Evolutionary conservation across 2,113 vertebrate species (phyloP).

Genomic region (Sinosuthora webbiana): DNA sequence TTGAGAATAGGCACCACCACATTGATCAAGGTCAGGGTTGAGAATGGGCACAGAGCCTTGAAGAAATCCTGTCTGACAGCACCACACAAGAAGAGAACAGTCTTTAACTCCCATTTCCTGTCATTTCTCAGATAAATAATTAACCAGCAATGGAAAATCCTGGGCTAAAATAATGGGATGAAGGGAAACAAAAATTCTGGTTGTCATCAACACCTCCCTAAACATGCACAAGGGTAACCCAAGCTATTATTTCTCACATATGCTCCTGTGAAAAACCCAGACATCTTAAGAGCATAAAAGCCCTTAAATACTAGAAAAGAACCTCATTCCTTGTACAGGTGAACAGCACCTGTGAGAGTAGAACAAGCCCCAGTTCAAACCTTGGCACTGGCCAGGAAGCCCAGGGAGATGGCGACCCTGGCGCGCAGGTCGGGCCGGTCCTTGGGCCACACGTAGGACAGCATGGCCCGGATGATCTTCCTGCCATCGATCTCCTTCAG

Average conservation of each 20-base stretch:
- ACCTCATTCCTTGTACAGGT: neutral
- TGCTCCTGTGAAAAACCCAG: neutral
- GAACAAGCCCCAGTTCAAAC: conserved; percentile 62
- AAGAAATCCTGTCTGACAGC: neutral
- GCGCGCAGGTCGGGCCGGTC: conserved; percentile 91
- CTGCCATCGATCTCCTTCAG: conserved; percentile 87
- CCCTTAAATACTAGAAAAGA: neutral
- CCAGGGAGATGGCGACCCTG: conserved; percentile 88
- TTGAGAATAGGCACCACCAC: neutral
- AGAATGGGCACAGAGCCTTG: neutral
- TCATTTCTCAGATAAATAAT: neutral
- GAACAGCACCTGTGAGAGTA: neutral
- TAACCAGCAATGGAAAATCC: neutral
- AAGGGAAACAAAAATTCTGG: neutral
- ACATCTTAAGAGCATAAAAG: neutral
- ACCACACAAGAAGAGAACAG: neutral
- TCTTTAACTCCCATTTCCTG: neutral
- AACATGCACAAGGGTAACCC: neutral
- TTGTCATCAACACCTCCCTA: neutral
- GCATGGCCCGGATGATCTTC: conserved; percentile 89
- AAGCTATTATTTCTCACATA: neutral
- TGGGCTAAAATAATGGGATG: neutral
- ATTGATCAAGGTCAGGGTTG: neutral
- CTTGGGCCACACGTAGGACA: conserved; percentile 94
- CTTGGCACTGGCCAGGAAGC: conserved; percentile 90